A percentile compares a stretch with the other conserved stretches of the same genome.
Evolutionary conservation across 2,888 invertebrate genomes (phyloP).

Genomic region (Xiphydria camelus): DNA sequence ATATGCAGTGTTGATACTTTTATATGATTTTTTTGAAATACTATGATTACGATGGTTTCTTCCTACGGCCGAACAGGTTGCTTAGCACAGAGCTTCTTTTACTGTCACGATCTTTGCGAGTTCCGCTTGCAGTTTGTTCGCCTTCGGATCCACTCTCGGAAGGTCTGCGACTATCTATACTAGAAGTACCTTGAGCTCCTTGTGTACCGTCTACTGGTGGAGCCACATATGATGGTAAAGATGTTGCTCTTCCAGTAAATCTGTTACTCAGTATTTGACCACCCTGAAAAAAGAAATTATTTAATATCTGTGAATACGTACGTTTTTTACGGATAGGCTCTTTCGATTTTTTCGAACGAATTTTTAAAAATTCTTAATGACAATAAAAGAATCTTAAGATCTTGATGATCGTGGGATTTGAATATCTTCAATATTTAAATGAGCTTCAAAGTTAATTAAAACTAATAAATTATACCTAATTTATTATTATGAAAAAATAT

Average conservation of each 20-base stretch:
- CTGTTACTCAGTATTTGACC: conserved; percentile 43
- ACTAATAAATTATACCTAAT: conserved; percentile 6
- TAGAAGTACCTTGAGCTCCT: conserved; percentile 38
- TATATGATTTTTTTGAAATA: conserved; percentile 11
- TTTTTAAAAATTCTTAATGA: no score
- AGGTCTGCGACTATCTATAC: conserved; percentile 50
- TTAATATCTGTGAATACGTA: conserved; percentile 1
- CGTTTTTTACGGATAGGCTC: neutral
- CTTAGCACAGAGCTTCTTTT: conserved; percentile 53
- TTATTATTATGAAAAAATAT: no score
- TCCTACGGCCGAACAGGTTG: conserved; percentile 52
- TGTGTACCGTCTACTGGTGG: conserved; percentile 53
- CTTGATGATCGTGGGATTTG: no score
- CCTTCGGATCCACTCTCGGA: conserved; percentile 56
- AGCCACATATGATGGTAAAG: conserved; percentile 58
- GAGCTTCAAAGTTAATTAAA: conserved; percentile 1
- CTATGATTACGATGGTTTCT: conserved; percentile 54
- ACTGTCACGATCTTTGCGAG: conserved; percentile 52
- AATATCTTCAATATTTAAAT: no score
- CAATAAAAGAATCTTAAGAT: no score
- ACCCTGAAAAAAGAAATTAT: conserved; percentile 25
- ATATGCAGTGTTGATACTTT: neutral
- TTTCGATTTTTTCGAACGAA: no score
- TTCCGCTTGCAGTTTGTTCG: conserved; percentile 55
- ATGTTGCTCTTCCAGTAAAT: conserved; percentile 51